Conservation (phyloP, 2,888 invertebrate species). For the Sericinus montela region DNA sequence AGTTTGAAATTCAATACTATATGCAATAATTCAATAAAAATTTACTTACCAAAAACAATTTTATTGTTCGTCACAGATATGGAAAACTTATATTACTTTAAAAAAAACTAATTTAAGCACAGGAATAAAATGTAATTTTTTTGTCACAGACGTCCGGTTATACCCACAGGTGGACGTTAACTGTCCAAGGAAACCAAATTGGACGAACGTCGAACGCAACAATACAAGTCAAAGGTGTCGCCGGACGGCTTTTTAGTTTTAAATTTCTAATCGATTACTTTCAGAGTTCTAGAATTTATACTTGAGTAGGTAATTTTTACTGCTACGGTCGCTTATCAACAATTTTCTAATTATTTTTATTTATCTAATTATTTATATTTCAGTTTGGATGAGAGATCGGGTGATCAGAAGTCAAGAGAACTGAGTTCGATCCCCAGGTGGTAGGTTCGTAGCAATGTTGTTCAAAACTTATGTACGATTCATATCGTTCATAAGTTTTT, state of each 20-base stretch:
- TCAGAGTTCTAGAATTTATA: neutral
- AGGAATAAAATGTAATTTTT: neutral
- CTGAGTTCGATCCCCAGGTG: too few relatives aligned
- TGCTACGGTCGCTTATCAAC: too few relatives aligned
- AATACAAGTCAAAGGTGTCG: slow-evolving; percentile 18
- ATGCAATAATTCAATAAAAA: too few relatives aligned
- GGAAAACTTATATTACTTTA: neutral
- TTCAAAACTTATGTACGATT: too few relatives aligned
- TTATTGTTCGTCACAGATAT: neutral
- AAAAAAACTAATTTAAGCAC: neutral
- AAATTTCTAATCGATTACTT: neutral
- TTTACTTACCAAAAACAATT: neutral
- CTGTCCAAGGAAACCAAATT: slow-evolving; percentile 6
- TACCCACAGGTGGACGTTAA: slow-evolving; percentile 7
- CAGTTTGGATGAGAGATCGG: too few relatives aligned
- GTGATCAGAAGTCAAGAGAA: too few relatives aligned
- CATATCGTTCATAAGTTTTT: too few relatives aligned
- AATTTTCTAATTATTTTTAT: too few relatives aligned
- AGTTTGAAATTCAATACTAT: too few relatives aligned
- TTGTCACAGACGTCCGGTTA: slow-evolving; percentile 10
- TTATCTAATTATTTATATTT: too few relatives aligned
- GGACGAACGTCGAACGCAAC: slow-evolving; percentile 4
- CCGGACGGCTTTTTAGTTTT: neutral
- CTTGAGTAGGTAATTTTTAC: too few relatives aligned
- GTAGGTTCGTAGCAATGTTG: too few relatives aligned